These are phyloP conservation scores for Pollimyrus isidori DNA, from an alignment of 2,113 vertebrate genomes.

Conservation along the genomic window DNA sequence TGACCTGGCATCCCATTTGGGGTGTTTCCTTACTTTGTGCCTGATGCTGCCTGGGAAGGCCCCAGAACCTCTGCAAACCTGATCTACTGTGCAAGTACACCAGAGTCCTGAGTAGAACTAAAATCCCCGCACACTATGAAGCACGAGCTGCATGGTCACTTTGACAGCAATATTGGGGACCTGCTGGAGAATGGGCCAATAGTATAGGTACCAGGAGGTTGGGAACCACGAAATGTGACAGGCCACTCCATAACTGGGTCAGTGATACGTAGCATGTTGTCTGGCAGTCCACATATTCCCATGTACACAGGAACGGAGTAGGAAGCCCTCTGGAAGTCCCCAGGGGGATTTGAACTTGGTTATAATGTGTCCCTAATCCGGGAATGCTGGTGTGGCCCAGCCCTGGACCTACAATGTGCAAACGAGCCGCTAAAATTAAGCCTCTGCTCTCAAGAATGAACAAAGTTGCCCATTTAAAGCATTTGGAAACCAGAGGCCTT, in stretches of 20 bases:
- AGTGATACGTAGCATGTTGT: not conserved
- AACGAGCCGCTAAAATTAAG: not conserved
- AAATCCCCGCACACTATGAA: not conserved
- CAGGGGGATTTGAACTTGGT: not conserved
- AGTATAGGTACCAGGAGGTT: not conserved
- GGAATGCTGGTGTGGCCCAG: not conserved
- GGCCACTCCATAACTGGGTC: not conserved
- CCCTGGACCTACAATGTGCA: not conserved
- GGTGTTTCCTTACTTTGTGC: not conserved
- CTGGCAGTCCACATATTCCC: not conserved
- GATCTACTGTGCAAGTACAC: not conserved
- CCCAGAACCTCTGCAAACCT: not conserved
- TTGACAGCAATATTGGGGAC: not conserved
- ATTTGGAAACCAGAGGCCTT: not conserved
- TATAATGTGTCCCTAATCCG: not conserved
- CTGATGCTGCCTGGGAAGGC: not conserved
- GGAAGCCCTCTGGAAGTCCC: not conserved
- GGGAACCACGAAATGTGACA: not conserved
- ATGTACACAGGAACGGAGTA: not conserved
- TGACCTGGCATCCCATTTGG: not conserved
- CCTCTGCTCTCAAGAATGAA: not conserved
- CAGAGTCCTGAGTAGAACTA: not conserved
- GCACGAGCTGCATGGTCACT: not conserved
- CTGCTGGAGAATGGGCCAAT: not conserved
- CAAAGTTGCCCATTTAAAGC: too few relatives aligned